Evolutionary conservation across 1,140 invertebrate genomes (phyloP).

Genomic region (Penaeus japonicus): DNA sequence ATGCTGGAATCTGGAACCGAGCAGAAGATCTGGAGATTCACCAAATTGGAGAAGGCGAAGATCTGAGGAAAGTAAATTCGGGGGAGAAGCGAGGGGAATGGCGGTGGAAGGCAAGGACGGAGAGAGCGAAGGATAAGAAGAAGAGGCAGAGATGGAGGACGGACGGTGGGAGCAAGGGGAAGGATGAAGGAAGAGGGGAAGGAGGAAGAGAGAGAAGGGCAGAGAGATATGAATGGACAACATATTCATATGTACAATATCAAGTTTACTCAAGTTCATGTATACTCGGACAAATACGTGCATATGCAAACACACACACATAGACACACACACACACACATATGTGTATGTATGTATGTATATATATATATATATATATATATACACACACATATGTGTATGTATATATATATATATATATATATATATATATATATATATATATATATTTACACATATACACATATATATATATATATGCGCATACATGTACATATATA

Average conservation of each 20-base stretch:
- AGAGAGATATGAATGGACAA: background rate
- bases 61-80: background rate
- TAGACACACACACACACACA: too few species aligned
- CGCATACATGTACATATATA: background rate
- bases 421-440: slow-evolving; percentile 9
- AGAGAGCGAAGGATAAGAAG: background rate
- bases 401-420: background rate
- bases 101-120: background rate
- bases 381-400: background rate
- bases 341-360: slow-evolving; percentile 18
- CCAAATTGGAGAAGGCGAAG: background rate
- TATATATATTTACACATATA: background rate
- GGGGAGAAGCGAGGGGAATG: background rate
- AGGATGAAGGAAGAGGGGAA: background rate
- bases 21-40: background rate
- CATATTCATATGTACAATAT: too few species aligned
- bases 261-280: too few species aligned
- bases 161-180: background rate
- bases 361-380: background rate
- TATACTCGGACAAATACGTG: too few species aligned
- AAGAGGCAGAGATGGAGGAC: background rate
- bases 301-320: too few species aligned
- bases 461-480: background rate
- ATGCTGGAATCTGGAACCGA: background rate
- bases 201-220: background rate